Evolutionary conservation across 1,140 invertebrate species (phyloP).

Genomic region (Lasaia peninsularis): DNA sequence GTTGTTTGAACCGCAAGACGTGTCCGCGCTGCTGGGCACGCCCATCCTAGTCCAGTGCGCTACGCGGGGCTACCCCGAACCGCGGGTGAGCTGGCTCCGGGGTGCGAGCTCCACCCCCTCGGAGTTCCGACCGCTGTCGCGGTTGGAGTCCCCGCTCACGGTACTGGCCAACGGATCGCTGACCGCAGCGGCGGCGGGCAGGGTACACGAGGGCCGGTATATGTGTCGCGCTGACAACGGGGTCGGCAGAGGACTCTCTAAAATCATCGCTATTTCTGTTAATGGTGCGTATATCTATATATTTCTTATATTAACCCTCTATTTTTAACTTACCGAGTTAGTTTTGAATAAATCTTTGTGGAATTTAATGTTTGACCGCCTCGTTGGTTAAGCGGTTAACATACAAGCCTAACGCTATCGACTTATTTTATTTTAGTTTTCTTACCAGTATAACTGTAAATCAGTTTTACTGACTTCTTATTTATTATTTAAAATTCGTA

Average conservation of each 20-base stretch:
- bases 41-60: slow-evolving; percentile 86
- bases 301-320: no score
- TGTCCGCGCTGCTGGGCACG: slow-evolving; percentile 85
- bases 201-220: slow-evolving; percentile 88
- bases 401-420: no score
- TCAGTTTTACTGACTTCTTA: no score
- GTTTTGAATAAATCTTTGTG: not conserved
- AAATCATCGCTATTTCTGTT: slow-evolving; percentile 86
- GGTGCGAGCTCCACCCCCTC: slow-evolving; percentile 59
- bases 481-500: no score
- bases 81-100: slow-evolving; percentile 86
- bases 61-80: slow-evolving; percentile 88
- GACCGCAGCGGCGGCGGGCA: slow-evolving; percentile 82
- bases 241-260: slow-evolving; percentile 86
- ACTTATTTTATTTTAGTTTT: no score
- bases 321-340: no score
- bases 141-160: slow-evolving; percentile 75
- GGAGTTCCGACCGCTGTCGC: slow-evolving; percentile 81
- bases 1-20: slow-evolving; percentile 88
- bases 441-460: no score
- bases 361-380: no score
- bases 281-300: slow-evolving; percentile 85
- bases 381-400: no score
- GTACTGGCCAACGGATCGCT: slow-evolving; percentile 84
- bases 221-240: slow-evolving; percentile 91